Evolutionary conservation across 2,888 invertebrate genomes (phyloP).

Genomic region (Amphimallon solstitiale): DNA sequence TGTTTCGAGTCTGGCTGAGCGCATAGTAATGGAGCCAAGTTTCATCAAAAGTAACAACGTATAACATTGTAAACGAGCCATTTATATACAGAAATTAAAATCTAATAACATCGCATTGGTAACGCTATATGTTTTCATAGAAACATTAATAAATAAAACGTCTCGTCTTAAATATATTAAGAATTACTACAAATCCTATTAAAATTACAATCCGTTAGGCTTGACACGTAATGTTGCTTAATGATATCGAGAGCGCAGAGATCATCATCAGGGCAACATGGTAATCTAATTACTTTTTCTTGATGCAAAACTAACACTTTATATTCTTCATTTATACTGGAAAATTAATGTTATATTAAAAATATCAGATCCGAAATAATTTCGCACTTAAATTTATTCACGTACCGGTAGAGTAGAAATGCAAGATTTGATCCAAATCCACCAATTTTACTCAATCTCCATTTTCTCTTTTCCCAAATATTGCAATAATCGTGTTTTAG

Average conservation of each 20-base stretch:
- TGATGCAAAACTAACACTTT: conserved; percentile 78
- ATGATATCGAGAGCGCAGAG: conserved; percentile 74
- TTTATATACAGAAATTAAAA: no score
- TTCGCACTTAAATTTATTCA: background rate
- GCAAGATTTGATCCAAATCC: conserved; percentile 83
- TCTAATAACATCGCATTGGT: no score
- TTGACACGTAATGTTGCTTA: conserved; percentile 68
- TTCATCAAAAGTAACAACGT: no score
- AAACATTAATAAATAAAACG: no score
- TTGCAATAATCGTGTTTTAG: conserved; percentile 68
- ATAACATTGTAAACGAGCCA: no score
- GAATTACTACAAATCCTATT: conserved; percentile 70
- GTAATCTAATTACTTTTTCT: conserved; percentile 75
- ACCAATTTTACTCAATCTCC: conserved; percentile 74
- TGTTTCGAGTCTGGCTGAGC: no score
- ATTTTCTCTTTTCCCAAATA: conserved; percentile 62
- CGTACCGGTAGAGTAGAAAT: conserved; percentile 69
- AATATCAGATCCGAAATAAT: no score
- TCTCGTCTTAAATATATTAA: background rate
- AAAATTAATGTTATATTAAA: conserved; percentile 8
- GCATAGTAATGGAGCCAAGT: no score
- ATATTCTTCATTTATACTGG: conserved; percentile 54
- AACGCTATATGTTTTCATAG: no score
- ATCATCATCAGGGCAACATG: conserved; percentile 70
- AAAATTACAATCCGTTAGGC: conserved; percentile 74